These are phyloP conservation scores for Misgurnus anguillicaudatus DNA, from an alignment of 2,113 vertebrate species.

Conservation along the genomic window DNA sequence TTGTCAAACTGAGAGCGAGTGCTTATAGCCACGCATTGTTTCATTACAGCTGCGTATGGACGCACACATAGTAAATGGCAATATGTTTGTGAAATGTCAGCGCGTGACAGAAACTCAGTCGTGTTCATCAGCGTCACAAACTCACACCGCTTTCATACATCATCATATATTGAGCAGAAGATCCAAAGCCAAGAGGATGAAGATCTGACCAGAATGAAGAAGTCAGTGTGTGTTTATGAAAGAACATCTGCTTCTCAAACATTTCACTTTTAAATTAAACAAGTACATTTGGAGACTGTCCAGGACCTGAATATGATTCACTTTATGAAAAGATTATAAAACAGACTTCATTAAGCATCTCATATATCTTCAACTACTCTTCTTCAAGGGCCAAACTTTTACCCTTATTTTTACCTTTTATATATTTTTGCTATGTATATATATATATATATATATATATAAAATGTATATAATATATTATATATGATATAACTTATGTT, in stretches of 20 bases:
- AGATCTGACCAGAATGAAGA: conserved; percentile 47
- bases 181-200: conserved; percentile 60
- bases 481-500: too few relatives aligned
- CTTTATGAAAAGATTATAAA: neutral
- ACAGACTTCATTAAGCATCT: neutral
- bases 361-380: neutral
- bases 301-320: conserved; percentile 29
- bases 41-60: conserved; percentile 1
- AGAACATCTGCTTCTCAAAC: conserved; percentile 52
- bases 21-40: conserved; percentile 6
- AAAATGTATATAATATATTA: too few relatives aligned
- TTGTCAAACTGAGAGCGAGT: neutral
- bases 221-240: conserved; percentile 44
- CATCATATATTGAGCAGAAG: conserved; percentile 60
- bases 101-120: conserved; percentile 59
- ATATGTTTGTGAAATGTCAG: conserved; percentile 37
- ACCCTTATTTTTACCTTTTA: too few relatives aligned
- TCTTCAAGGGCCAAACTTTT: too few relatives aligned
- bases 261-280: conserved; percentile 43
- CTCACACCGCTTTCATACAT: conserved; percentile 15
- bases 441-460: too few relatives aligned
- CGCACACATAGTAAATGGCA: conserved; percentile 25
- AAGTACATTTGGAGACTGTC: conserved; percentile 31
- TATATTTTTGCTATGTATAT: too few relatives aligned
- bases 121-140: conserved; percentile 68